phyloP scores from a whole-genome alignment of 1,140 invertebrate species.

The Cataglyphis hispanica region DNA sequence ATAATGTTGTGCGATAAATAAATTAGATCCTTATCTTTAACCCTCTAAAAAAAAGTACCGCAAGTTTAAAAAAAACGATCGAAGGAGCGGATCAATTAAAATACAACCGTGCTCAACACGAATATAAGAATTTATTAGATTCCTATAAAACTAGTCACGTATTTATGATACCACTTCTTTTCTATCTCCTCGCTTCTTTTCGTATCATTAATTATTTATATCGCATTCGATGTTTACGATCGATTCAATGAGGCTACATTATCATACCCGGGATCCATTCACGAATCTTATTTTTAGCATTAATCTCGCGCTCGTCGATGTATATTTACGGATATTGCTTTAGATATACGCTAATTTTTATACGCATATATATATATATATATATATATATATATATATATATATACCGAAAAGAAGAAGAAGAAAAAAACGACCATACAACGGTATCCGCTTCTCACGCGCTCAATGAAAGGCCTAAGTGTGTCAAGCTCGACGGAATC shows the following conservation, averaged over 20 bases:
- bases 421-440: conserved; percentile 6
- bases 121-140: neutral
- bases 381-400: no score
- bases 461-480: conserved; percentile 32
- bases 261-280: neutral
- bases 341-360: conserved; percentile 18
- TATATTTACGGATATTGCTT: neutral
- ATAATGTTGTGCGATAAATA: neutral
- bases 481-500: conserved; percentile 45
- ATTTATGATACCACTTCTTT: neutral
- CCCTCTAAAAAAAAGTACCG: neutral
- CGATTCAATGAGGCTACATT: neutral
- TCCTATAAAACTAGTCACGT: neutral
- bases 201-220: conserved; percentile 31
- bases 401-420: no score
- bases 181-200: neutral
- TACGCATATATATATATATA: neutral
- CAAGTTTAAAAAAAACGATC: neutral
- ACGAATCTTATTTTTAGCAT: conserved; percentile 17
- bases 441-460: conserved; percentile 53
- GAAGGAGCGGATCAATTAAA: neutral
- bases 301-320: neutral
- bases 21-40: neutral
- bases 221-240: neutral
- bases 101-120: neutral